These are phyloP conservation scores for Pterostichus madidus DNA, from an alignment of 2,888 invertebrate species.

Conservation along the genomic window DNA sequence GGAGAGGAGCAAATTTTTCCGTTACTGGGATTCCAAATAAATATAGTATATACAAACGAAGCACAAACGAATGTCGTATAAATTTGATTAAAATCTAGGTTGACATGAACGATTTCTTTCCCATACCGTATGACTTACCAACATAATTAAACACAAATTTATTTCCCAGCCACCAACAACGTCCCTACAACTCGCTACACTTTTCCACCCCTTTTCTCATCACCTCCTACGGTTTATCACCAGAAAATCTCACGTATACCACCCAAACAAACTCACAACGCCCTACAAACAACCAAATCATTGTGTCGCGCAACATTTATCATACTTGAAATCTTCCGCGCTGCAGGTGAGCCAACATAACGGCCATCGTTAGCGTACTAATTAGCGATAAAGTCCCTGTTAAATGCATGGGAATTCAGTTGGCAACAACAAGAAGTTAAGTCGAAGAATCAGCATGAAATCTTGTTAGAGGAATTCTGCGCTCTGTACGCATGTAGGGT, in stretches of 20 bases:
- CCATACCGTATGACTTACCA: too few species aligned
- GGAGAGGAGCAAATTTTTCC: too few species aligned
- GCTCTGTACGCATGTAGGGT: background rate
- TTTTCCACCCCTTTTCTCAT: conserved; percentile 27
- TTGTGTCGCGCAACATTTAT: conserved; percentile 20
- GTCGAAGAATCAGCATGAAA: conserved; percentile 16
- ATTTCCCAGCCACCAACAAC: background rate
- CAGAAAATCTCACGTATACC: background rate
- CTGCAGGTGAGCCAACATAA: conserved; percentile 36
- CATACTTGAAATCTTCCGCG: conserved; percentile 22
- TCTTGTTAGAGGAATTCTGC: conserved; percentile 11
- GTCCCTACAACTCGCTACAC: background rate
- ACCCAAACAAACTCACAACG: background rate
- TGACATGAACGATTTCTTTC: too few species aligned
- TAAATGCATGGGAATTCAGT: conserved; percentile 34
- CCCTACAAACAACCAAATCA: conserved; percentile 22
- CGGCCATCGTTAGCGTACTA: conserved; percentile 27
- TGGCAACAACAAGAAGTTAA: conserved; percentile 18
- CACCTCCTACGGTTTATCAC: conserved; percentile 21
- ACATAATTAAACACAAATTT: background rate
- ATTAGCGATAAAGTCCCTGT: conserved; percentile 13
- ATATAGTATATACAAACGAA: too few species aligned
- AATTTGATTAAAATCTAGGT: too few species aligned
- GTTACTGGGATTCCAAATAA: too few species aligned
- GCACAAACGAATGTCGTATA: too few species aligned